phyloP scores from a whole-genome alignment of 2,797 vertebrate genomes.

The Sebastes oblongus region DNA sequence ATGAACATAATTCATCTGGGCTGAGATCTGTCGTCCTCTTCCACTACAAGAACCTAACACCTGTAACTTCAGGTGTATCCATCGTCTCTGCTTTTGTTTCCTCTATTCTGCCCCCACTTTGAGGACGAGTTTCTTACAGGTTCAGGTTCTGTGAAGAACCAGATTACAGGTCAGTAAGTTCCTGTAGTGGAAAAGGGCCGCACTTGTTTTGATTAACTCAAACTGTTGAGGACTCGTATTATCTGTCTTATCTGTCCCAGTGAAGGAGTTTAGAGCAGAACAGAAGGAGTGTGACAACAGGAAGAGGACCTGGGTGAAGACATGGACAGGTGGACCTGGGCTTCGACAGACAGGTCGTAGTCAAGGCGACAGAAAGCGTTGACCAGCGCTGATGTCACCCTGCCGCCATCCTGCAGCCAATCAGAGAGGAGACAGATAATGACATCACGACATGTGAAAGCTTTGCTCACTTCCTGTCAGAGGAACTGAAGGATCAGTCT shows the following conservation, averaged over 20 bases:
- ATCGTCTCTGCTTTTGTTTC: no score
- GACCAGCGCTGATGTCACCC: conserved; percentile 49
- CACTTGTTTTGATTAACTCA: not conserved
- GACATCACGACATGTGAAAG: not conserved
- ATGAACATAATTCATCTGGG: not conserved
- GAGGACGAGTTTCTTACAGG: no score
- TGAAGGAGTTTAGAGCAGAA: not conserved
- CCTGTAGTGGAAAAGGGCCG: not conserved
- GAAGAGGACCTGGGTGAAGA: conserved; percentile 47
- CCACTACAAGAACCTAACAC: no score
- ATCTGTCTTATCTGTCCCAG: not conserved
- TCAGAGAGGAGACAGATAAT: conserved; percentile 13
- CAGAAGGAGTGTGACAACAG: not conserved
- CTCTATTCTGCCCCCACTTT: no score
- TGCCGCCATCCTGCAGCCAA: conserved; percentile 39
- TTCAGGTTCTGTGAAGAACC: no score
- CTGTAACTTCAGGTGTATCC: no score
- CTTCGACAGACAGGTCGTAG: conserved; percentile 76
- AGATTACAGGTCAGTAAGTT: not conserved
- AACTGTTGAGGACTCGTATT: not conserved
- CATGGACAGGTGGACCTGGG: conserved; percentile 66
- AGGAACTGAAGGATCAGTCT: not conserved
- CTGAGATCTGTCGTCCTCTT: not conserved
- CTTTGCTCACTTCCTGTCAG: not conserved
- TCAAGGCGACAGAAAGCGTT: conserved; percentile 74